phyloP scores from a whole-genome alignment of 2,888 invertebrate genomes.

The Lobophora halterata region DNA sequence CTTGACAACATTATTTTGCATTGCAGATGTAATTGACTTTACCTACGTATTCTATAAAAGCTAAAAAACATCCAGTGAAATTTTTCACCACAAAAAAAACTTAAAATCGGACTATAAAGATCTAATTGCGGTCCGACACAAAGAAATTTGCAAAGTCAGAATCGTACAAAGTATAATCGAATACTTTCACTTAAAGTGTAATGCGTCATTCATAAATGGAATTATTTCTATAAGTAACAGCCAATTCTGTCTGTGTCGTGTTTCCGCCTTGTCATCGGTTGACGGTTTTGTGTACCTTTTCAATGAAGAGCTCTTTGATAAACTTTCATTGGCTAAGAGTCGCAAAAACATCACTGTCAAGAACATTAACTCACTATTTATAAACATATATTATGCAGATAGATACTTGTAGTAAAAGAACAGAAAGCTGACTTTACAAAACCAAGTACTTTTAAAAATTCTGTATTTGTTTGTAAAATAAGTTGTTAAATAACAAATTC shows the following conservation, averaged over 20 bases:
- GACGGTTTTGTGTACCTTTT: too few relatives aligned
- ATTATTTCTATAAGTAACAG: conserved; percentile 17
- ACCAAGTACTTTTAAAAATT: too few relatives aligned
- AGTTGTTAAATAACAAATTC: too few relatives aligned
- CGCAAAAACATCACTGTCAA: neutral
- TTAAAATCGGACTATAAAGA: conserved; percentile 13
- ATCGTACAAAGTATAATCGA: conserved; percentile 25
- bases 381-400: too few relatives aligned
- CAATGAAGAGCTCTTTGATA: conserved; percentile 5
- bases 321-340: conserved; percentile 11
- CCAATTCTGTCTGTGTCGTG: conserved; percentile 10
- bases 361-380: conserved; percentile 1
- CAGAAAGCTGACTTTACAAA: too few relatives aligned
- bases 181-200: conserved; percentile 32
- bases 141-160: conserved; percentile 29
- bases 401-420: too few relatives aligned
- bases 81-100: conserved; percentile 14
- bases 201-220: conserved; percentile 24
- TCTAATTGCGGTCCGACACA: conserved; percentile 15
- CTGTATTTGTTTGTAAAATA: too few relatives aligned
- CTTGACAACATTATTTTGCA: conserved; percentile 11
- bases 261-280: conserved; percentile 21
- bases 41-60: conserved; percentile 10
- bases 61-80: conserved; percentile 15
- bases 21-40: conserved; percentile 1